phyloP scores from a whole-genome alignment of 2,797 vertebrate species.

The Meriones psammophilus region DNA sequence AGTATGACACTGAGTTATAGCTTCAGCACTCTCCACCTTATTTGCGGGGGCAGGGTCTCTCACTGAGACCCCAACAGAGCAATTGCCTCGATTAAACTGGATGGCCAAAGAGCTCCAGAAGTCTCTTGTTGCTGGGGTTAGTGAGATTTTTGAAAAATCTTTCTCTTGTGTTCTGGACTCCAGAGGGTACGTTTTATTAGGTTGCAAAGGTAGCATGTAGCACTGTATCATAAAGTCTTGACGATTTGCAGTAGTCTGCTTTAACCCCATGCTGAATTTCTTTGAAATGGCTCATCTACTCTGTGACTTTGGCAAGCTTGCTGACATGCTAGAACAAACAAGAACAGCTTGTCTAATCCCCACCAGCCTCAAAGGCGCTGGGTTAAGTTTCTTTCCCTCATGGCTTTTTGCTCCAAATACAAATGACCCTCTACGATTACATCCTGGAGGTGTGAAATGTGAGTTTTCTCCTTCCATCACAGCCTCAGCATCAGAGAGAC shows the following conservation, averaged over 20 bases:
- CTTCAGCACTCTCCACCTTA: neutral
- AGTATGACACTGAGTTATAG: neutral
- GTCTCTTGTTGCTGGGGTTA: neutral
- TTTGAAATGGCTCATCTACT: neutral
- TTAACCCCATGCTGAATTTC: neutral
- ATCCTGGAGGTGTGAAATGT: conserved; percentile 34
- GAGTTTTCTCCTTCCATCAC: neutral
- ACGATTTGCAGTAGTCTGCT: conserved; percentile 11
- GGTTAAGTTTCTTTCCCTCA: neutral
- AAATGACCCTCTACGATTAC: conserved; percentile 49
- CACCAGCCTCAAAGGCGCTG: neutral
- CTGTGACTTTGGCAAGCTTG: neutral
- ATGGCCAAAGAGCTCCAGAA: neutral
- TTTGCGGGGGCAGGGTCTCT: neutral
- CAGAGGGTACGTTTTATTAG: neutral
- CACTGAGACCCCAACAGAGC: neutral
- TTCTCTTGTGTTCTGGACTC: neutral
- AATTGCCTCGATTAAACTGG: neutral
- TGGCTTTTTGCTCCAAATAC: conserved; percentile 7
- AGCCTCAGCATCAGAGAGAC: neutral
- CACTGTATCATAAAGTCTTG: neutral
- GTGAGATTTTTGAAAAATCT: neutral
- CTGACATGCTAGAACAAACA: neutral
- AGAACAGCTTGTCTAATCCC: neutral
- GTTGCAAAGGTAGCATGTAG: neutral